Evolutionary conservation across 2,888 invertebrate species (phyloP).

Genomic region (Sinopyrophorus schimmeli): DNA sequence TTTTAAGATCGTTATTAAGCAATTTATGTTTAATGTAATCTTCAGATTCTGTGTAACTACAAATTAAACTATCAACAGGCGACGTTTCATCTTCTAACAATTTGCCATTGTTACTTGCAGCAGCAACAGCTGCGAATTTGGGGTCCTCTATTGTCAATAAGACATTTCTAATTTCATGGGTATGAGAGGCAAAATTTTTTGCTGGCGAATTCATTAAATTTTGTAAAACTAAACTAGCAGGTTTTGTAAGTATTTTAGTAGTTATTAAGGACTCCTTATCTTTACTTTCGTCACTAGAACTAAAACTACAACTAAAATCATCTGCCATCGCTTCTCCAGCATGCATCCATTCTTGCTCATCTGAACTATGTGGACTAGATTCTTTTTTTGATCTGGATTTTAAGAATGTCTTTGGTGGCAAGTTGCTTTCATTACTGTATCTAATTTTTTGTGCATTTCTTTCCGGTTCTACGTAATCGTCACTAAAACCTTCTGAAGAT

Average conservation of each 20-base stretch:
- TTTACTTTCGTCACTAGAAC: constrained; percentile 60
- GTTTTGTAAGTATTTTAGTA: constrained; percentile 19
- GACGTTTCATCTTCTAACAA: constrained; percentile 82
- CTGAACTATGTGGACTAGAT: constrained; percentile 57
- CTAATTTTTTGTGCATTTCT: constrained; percentile 51
- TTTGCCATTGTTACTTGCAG: constrained; percentile 68
- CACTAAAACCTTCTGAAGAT: constrained; percentile 52
- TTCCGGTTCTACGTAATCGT: constrained; percentile 44
- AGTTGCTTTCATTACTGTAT: constrained; percentile 12
- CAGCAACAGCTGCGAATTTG: constrained; percentile 74
- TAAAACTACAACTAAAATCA: constrained; percentile 59
- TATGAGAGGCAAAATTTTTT: constrained; percentile 28
- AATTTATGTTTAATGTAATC: constrained; percentile 54
- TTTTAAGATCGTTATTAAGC: constrained; percentile 52
- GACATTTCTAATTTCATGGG: constrained; percentile 55
- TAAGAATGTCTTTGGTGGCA: constrained; percentile 44
- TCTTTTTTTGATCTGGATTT: constrained; percentile 41
- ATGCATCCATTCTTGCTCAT: constrained; percentile 60
- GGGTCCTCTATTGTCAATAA: constrained; percentile 71
- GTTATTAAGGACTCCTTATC: constrained; percentile 41
- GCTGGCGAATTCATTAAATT: constrained; percentile 41
- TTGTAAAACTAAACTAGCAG: constrained; percentile 41
- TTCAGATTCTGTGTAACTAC: constrained; percentile 67
- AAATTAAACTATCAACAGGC: constrained; percentile 78
- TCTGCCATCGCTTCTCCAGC: constrained; percentile 72